Evolutionary conservation across 2,113 vertebrate genomes (phyloP), one percentile per base, ranked within the genome.

Genomic region (Entelurus aequoreus): DNA sequence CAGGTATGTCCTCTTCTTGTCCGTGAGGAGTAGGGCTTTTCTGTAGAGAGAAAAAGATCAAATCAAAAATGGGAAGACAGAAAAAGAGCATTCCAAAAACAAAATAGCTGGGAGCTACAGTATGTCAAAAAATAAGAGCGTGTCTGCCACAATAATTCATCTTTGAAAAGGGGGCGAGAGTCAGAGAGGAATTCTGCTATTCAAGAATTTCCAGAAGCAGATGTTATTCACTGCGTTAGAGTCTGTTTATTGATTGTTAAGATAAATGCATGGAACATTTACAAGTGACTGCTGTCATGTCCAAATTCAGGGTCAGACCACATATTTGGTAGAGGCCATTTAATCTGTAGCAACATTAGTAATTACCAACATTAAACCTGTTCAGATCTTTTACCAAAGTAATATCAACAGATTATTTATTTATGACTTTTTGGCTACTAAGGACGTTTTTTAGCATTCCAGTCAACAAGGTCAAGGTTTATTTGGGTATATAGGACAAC

Each of bases 91-190:
- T 35, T 49, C 1, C 51, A 40, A 64, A 64, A 38, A 36, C 53
- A 56, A 47, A 28, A 68, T 6, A 52, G 59, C 46, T 57, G 74
- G n/a, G 15, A 57, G 28, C 42, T 12, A 6, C 38, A 57, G 1
- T 44, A 57, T 0, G 6, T 42, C 38, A 57, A 19, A 42, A 42
- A 40, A 8, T 3, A 28, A 3, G 4, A 5, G 28, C 8, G 5
- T 56, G 40, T 53, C 44, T 14, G 63, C 60, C 54, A 57, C 62
- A 80, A 77, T 69, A 66, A 76, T 78, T 81, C 71, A 62, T 72
- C 48, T 75, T 68, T 78, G 56, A 81, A 72, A 76, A 36, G 63
- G 54, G 74, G 64, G 63, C 10, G 63, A 66, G 51, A 77, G 76
- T 61, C 54, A 62, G 64, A 51, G 74, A 75, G 71, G 47, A 38